These are phyloP conservation scores for Branchellion lobata DNA, from an alignment of 2,888 invertebrate species.

Conservation along the genomic window DNA sequence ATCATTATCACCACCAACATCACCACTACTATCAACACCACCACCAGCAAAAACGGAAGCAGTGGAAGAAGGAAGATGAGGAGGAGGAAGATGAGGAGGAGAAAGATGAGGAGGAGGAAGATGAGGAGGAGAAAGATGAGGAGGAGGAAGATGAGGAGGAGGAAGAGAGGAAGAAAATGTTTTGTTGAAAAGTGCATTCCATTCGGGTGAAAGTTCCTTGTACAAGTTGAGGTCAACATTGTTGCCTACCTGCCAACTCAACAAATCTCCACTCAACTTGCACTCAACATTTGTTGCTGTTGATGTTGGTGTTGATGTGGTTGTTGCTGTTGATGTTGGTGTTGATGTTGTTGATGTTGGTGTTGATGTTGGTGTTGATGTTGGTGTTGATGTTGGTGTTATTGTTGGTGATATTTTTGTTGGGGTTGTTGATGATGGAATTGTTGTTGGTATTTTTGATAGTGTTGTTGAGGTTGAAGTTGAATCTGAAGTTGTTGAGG, in stretches of 20 bases:
- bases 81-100: no score
- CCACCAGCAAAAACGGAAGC: no score
- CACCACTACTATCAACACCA: no score
- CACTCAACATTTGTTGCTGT: not conserved
- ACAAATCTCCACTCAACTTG: not conserved
- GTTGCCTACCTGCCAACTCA: not conserved
- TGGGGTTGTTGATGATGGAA: not conserved
- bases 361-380: not conserved
- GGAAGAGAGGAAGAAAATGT: not conserved
- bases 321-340: not conserved
- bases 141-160: no score
- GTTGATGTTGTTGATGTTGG: not conserved
- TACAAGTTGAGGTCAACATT: not conserved
- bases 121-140: no score
- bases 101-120: no score
- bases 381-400: not conserved
- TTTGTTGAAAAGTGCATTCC: slow-evolving; percentile 16
- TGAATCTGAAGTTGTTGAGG: not conserved
- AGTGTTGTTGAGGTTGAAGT: not conserved
- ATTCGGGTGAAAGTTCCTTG: slow-evolving; percentile 6
- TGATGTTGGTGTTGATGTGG: not conserved
- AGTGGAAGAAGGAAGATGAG: no score
- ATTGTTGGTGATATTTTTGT: not conserved
- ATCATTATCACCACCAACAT: no score
- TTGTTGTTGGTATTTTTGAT: not conserved